A percentile compares a stretch with the other conserved stretches of the same genome.
Conservation (phyloP, 1,140 invertebrate genomes). For the Aphis craccivora region DNA sequence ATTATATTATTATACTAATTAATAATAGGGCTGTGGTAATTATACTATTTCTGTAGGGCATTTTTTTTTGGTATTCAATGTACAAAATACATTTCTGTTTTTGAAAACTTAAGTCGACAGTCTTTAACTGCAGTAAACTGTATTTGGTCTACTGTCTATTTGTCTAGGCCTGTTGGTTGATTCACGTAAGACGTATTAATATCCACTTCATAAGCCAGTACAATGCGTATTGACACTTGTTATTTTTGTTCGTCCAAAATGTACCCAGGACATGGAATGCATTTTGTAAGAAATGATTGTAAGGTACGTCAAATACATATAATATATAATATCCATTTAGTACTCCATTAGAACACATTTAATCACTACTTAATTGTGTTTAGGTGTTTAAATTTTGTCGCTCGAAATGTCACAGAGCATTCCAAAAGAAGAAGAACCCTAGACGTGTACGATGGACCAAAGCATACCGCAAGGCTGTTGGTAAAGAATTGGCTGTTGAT, state of each 20-base stretch:
- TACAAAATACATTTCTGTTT: too few relatives aligned
- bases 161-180: too few relatives aligned
- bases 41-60: too few relatives aligned
- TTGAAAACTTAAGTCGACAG: too few relatives aligned
- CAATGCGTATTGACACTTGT: slow-evolving; percentile 88
- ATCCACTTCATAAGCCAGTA: neutral
- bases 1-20: too few relatives aligned
- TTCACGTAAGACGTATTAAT: too few relatives aligned
- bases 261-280: slow-evolving; percentile 86
- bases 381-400: slow-evolving; percentile 99
- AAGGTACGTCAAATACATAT: slow-evolving; percentile 70
- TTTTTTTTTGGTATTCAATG: too few relatives aligned
- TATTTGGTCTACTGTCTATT: too few relatives aligned
- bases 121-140: too few relatives aligned
- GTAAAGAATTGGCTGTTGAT: slow-evolving; percentile 96
- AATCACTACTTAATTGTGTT: slow-evolving; percentile 55
- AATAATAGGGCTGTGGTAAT: too few relatives aligned
- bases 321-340: neutral
- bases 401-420: slow-evolving; percentile 96
- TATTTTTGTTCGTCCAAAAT: slow-evolving; percentile 88
- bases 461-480: slow-evolving; percentile 93
- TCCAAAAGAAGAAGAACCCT: slow-evolving; percentile 99
- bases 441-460: slow-evolving; percentile 99
- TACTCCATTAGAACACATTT: neutral
- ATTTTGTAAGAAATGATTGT: slow-evolving; percentile 86